phyloP scores from a whole-genome alignment of 1,140 invertebrate genomes.

The Cyclina sinensis region DNA sequence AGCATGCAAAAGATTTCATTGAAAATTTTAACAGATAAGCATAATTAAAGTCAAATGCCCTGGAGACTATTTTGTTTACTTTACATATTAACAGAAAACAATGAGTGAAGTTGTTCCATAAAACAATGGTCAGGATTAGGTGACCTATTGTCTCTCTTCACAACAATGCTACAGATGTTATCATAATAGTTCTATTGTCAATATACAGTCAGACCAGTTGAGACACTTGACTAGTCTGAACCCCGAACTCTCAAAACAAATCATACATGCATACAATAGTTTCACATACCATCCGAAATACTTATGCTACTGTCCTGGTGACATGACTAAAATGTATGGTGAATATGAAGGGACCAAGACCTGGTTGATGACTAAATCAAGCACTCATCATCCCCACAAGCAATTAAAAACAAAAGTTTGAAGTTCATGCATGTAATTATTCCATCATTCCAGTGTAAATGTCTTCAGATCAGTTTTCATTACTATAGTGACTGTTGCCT shows the following conservation, averaged over 20 bases:
- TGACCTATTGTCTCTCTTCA: not conserved
- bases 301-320: not conserved
- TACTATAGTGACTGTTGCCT: too few species aligned
- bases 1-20: slow-evolving; percentile 29
- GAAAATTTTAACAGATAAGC: slow-evolving; percentile 9
- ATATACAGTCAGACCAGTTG: not conserved
- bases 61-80: slow-evolving; percentile 6
- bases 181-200: not conserved
- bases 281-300: not conserved
- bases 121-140: not conserved
- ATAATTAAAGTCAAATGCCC: slow-evolving; percentile 25
- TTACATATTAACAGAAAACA: slow-evolving; percentile 4
- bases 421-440: too few species aligned
- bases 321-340: not conserved
- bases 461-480: too few species aligned
- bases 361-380: not conserved
- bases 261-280: too few species aligned
- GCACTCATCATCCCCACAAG: too few species aligned
- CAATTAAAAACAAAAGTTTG: too few species aligned
- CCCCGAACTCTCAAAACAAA: too few species aligned
- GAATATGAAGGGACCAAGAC: not conserved
- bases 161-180: slow-evolving; percentile 9
- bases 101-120: not conserved
- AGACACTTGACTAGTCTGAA: not conserved
- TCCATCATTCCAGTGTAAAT: too few species aligned